Evolutionary conservation across 2,888 invertebrate species (phyloP).

Genomic region (Drosophila mercatorum): DNA sequence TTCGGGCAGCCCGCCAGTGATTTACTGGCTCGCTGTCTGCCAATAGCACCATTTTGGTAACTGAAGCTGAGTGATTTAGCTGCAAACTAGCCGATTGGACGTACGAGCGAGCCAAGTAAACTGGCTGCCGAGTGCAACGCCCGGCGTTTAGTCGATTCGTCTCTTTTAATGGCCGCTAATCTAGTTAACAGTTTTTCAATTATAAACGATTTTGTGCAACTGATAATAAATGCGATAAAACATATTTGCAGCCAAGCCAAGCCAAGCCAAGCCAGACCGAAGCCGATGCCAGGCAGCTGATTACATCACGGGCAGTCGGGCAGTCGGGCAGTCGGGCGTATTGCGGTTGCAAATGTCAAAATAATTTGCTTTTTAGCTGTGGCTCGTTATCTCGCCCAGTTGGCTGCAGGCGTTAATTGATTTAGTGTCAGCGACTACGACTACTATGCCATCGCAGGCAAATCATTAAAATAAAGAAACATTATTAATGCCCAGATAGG

Average conservation of each 20-base stretch:
- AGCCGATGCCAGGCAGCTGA: slow-evolving; percentile 42
- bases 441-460: slow-evolving; percentile 22
- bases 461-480: slow-evolving; percentile 31
- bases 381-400: slow-evolving; percentile 53
- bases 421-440: slow-evolving; percentile 48
- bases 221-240: slow-evolving; percentile 79
- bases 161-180: slow-evolving; percentile 72
- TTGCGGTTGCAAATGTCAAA: slow-evolving; percentile 78
- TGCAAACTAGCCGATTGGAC: slow-evolving; percentile 31
- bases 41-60: slow-evolving; percentile 60
- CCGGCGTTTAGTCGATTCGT: slow-evolving; percentile 55
- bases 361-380: slow-evolving; percentile 61
- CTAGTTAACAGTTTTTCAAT: slow-evolving; percentile 81
- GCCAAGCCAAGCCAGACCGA: no score
- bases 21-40: slow-evolving; percentile 53
- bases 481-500: slow-evolving; percentile 52
- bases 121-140: slow-evolving; percentile 47
- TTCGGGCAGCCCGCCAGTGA: slow-evolving; percentile 61
- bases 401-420: slow-evolving; percentile 72
- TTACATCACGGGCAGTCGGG: slow-evolving; percentile 52
- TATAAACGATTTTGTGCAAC: slow-evolving; percentile 75
- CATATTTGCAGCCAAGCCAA: slow-evolving; percentile 58
- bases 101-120: slow-evolving; percentile 43
- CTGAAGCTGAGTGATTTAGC: slow-evolving; percentile 26
- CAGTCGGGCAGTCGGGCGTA: slow-evolving; percentile 53